Percentiles rank a stretch among this genome's conserved stretches.
Evolutionary conservation across 2,113 vertebrate genomes (phyloP).

Genomic region (Aspidoscelis tigris): DNA sequence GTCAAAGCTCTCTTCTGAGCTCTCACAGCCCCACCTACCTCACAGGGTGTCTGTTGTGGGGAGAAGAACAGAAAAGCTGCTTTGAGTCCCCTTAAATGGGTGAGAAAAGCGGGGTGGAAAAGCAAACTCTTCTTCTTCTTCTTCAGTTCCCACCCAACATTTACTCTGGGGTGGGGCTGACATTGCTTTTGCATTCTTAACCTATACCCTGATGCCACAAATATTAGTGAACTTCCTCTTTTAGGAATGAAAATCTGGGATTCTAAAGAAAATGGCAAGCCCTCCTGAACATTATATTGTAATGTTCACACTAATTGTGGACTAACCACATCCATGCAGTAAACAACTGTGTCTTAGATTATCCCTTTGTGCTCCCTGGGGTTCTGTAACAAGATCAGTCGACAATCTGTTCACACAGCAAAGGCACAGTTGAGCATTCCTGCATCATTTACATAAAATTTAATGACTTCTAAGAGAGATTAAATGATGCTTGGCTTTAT

Average conservation of each 20-base stretch:
- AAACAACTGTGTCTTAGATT: neutral
- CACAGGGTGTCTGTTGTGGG: too few relatives aligned
- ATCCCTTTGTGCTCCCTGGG: neutral
- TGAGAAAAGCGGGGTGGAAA: too few relatives aligned
- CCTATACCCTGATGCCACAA: neutral
- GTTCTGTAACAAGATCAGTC: conserved; percentile 10
- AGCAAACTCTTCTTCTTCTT: too few relatives aligned
- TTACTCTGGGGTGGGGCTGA: neutral
- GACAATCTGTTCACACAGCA: conserved; percentile 14
- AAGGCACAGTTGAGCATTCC: conserved; percentile 30
- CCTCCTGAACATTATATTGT: neutral
- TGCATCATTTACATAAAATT: conserved; percentile 18
- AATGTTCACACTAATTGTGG: neutral
- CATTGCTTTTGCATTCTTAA: neutral
- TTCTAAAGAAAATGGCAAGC: neutral
- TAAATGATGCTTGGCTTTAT: conserved; percentile 11
- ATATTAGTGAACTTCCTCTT: neutral
- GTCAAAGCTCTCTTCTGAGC: too few relatives aligned
- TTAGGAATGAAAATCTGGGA: neutral
- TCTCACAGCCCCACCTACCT: too few relatives aligned
- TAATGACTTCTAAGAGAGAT: conserved; percentile 33
- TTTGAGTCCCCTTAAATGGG: too few relatives aligned
- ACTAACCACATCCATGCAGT: neutral
- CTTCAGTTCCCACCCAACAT: neutral
- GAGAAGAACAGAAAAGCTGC: too few relatives aligned